Evolutionary conservation across 1,140 invertebrate genomes (phyloP).

Genomic region (Physella acuta): DNA sequence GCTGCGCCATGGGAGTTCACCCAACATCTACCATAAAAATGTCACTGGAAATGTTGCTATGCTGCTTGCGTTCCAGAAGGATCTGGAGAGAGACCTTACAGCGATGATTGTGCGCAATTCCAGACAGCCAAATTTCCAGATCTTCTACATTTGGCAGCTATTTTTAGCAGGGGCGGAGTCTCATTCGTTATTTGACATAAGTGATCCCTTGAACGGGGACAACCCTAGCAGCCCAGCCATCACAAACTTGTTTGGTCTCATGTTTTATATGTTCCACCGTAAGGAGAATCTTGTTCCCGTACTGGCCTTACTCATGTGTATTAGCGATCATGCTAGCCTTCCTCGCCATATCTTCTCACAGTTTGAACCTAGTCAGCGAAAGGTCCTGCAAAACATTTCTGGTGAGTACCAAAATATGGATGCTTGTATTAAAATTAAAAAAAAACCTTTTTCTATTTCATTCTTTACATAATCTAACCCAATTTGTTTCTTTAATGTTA

Average conservation of each 20-base stretch:
- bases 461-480: too few relatives aligned
- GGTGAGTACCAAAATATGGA: too few relatives aligned
- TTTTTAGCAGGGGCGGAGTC: conserved; percentile 34
- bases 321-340: conserved; percentile 24
- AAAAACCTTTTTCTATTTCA: too few relatives aligned
- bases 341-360: conserved; percentile 14
- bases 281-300: conserved; percentile 21
- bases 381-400: conserved; percentile 18
- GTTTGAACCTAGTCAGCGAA: conserved; percentile 18
- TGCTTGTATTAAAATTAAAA: too few relatives aligned
- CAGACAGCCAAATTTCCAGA: conserved; percentile 17
- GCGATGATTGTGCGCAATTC: conserved; percentile 17
- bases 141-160: conserved; percentile 33
- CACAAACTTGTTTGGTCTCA: conserved; percentile 26
- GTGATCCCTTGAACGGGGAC: conserved; percentile 12
- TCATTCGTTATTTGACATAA: conserved; percentile 30
- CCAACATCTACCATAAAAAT: conserved; percentile 43
- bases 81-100: conserved; percentile 27
- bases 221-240: conserved; percentile 13
- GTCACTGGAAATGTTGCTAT: conserved; percentile 40
- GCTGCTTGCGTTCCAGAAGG: conserved; percentile 37
- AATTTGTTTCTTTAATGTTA: too few relatives aligned
- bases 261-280: conserved; percentile 24
- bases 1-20: conserved; percentile 36
- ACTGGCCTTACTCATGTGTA: conserved; percentile 24